Percentiles rank a stretch among this genome's conserved stretches.
These are phyloP conservation scores for Coelopa frigida DNA, from an alignment of 1,140 invertebrate species.

Conservation along the genomic window DNA sequence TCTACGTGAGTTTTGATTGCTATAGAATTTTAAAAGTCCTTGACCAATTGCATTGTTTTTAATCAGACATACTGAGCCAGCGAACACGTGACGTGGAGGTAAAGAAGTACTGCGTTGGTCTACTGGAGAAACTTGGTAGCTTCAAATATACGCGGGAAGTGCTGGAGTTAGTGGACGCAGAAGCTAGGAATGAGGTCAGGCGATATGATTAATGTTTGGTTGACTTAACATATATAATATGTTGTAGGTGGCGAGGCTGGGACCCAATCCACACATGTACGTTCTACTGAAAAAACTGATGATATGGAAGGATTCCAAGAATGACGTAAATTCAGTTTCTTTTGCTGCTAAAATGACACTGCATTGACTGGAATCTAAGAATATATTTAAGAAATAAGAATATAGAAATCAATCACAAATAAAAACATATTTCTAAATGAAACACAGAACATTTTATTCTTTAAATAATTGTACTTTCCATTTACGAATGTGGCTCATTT, in stretches of 20 bases:
- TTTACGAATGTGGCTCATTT: no score
- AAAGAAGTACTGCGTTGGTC: slow-evolving; percentile 84
- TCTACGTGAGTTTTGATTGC: slow-evolving; percentile 59
- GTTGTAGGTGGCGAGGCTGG: slow-evolving; percentile 56
- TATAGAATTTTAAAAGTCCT: background rate
- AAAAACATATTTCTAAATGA: no score
- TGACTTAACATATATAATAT: background rate
- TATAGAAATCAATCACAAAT: no score
- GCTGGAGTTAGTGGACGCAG: slow-evolving; percentile 62
- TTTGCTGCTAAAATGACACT: slow-evolving; percentile 18
- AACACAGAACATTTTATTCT: no score
- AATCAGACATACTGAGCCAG: slow-evolving; percentile 79
- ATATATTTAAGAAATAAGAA: no score
- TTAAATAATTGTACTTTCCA: no score
- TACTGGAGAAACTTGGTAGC: slow-evolving; percentile 80
- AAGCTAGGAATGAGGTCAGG: slow-evolving; percentile 68
- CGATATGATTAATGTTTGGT: no score
- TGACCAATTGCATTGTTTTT: slow-evolving; percentile 9
- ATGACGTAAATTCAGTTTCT: slow-evolving; percentile 23
- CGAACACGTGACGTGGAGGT: slow-evolving; percentile 83
- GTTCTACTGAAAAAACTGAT: slow-evolving; percentile 68
- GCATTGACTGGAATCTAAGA: no score
- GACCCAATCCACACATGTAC: slow-evolving; percentile 75
- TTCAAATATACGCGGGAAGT: slow-evolving; percentile 78
- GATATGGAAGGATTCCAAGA: slow-evolving; percentile 32